A percentile compares a stretch with the other conserved stretches of the same genome.
Evolutionary conservation across 1,140 invertebrate species (phyloP).

Genomic region (Elymnias hypermnestra): DNA sequence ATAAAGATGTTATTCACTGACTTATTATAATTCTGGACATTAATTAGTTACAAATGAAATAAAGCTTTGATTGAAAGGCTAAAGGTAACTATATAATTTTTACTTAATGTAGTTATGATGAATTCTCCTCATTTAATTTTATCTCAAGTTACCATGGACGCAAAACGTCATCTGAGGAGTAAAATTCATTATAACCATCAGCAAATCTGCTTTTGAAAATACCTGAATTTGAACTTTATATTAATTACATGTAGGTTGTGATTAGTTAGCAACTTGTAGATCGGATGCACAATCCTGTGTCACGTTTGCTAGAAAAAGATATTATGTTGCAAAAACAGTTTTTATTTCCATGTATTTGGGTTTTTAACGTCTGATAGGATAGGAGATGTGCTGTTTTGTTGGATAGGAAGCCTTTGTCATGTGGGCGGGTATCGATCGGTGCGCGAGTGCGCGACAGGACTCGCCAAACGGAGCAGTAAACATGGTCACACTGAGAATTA

Average conservation of each 20-base stretch:
- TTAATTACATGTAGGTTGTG: background rate
- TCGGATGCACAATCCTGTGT: slow-evolving; percentile 24
- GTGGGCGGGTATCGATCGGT: slow-evolving; percentile 65
- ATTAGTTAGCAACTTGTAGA: slow-evolving; percentile 1
- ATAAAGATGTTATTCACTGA: no score
- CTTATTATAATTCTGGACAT: no score
- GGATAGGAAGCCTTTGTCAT: slow-evolving; percentile 27
- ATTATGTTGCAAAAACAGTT: slow-evolving; percentile 9
- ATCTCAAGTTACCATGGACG: slow-evolving; percentile 10
- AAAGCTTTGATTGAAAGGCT: no score
- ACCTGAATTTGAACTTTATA: slow-evolving; percentile 3
- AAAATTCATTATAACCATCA: slow-evolving; percentile 8
- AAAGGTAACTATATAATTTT: no score
- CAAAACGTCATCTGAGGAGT: slow-evolving; percentile 11
- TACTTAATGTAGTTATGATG: background rate
- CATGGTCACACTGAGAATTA: slow-evolving; percentile 29
- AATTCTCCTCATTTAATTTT: background rate
- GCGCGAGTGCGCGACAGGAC: slow-evolving; percentile 40
- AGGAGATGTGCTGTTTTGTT: slow-evolving; percentile 33
- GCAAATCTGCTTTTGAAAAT: background rate
- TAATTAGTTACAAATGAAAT: no score
- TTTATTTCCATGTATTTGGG: slow-evolving; percentile 12
- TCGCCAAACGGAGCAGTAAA: slow-evolving; percentile 33
- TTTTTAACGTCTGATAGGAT: background rate
- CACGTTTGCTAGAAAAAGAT: slow-evolving; percentile 6